Base-by-base conservation (phyloP, 2,113 vertebrate genomes). In the Siniperca knerii region DNA sequence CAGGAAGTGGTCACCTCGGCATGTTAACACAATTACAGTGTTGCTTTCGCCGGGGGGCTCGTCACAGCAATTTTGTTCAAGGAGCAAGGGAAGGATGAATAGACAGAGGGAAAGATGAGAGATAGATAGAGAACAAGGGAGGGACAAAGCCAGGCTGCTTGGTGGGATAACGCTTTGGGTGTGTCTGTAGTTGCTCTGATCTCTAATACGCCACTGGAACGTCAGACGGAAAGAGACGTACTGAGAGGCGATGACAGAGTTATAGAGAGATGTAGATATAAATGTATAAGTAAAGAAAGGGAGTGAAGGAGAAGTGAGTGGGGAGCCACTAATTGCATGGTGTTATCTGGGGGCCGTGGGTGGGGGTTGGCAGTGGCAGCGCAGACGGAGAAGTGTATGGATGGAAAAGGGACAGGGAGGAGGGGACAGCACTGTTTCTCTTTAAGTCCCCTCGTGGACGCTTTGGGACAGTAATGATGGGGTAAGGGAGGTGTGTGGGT, bases 241-340 rank as follows among this genome's bases (percentile, higher is more conserved):
- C 71, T 46, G 60, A 75, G 54, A 65, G 50, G 79, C 29, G 21
- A 60, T 37, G 1, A 60, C 62, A 21, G 13, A 69, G 48, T 55
- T 65, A 29, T 46, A 67, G 37, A 76, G 72, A 84, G 46, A 82
- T 82, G 77, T 75, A 71, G 74, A 83, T 87, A 58, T 74, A 82
- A 69, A 75, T 77, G 72, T 90, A 76, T 77, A 70, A 66, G 77
- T 79, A 72, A 77, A 66, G 77, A 73, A 80, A 84, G 85, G 80
- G 65, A 89, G 89, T 18, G 85, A 46, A 69, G 69, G 76, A 87
- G 80, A 81, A 33, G 88, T 87, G 84, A 84, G 88, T 48, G 81
- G 80, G 76, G 82, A 91, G 85, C 83, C 94, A 93, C 91, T 94
- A 96, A 95, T 95, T 96, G 92, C 83, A 95, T 87, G 89, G 82